A percentile compares a stretch with the other conserved stretches of the same genome.
Evolutionary conservation across 2,797 vertebrate species (phyloP).

Genomic region (Propithecus perrieri): DNA sequence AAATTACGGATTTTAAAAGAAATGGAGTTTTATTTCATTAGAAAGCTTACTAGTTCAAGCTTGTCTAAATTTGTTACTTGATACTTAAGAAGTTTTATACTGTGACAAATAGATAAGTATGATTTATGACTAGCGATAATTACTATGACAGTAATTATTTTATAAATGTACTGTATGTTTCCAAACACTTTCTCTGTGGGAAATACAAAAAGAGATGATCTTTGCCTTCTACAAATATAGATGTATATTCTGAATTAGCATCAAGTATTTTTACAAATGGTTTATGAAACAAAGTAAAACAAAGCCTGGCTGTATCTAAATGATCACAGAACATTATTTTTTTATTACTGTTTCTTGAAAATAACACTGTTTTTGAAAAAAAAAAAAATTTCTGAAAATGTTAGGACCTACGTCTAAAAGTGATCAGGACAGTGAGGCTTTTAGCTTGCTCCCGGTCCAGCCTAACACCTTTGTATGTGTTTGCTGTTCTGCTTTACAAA

Average conservation of each 20-base stretch:
- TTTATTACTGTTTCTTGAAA: constrained; percentile 31
- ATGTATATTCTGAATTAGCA: not conserved
- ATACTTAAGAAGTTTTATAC: not conserved
- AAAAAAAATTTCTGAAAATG: not conserved
- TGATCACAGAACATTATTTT: constrained; percentile 12
- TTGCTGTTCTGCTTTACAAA: not conserved
- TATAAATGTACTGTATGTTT: not conserved
- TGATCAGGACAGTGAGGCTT: not conserved
- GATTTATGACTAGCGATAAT: not conserved
- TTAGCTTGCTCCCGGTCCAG: not conserved
- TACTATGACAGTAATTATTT: not conserved
- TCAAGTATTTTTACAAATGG: not conserved
- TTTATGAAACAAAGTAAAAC: constrained; percentile 31
- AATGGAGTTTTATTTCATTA: not conserved
- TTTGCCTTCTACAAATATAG: not conserved
- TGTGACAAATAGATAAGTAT: not conserved
- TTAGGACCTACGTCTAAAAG: not conserved
- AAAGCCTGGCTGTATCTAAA: not conserved
- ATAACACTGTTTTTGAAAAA: not conserved
- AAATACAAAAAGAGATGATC: not conserved
- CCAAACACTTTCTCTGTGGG: not conserved
- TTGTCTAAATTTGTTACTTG: not conserved
- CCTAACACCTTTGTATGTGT: not conserved
- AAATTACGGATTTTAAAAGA: not conserved
- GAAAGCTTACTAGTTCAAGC: not conserved